Conservation (phyloP, 2,113 vertebrate species). For the Boulengeromyrus knoepffleri region DNA sequence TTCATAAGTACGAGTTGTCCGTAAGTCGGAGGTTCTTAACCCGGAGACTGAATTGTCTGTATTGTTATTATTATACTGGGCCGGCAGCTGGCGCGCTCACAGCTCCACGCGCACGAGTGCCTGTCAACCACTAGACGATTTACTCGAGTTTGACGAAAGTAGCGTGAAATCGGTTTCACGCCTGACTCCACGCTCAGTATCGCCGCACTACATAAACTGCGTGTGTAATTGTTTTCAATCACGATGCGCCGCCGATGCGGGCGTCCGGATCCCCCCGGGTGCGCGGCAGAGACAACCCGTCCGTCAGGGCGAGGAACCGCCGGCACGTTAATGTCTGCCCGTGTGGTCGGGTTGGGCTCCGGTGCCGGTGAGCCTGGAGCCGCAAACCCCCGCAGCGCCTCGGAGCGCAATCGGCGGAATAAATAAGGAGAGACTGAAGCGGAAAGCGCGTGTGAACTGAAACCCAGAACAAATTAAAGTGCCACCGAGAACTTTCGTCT, state of each 20-base stretch:
- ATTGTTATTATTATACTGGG: neutral
- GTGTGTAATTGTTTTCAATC: conserved; percentile 35
- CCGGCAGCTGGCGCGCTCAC: neutral
- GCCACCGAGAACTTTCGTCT: neutral
- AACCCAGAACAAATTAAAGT: neutral
- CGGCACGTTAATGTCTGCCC: conserved; percentile 30
- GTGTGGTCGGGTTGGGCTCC: neutral
- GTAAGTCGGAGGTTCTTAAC: too few species aligned
- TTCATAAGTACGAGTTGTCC: too few species aligned
- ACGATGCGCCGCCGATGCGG: conserved; percentile 3
- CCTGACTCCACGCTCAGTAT: neutral
- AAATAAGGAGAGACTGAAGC: neutral
- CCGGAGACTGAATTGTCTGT: neutral
- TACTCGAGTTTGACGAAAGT: conserved; percentile 7
- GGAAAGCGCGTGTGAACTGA: neutral
- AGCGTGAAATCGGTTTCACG: conserved; percentile 30
- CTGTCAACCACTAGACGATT: conserved; percentile 14
- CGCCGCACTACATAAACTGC: conserved; percentile 23
- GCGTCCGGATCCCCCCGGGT: conserved; percentile 11
- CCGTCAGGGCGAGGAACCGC: conserved; percentile 29
- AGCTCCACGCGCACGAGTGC: neutral
- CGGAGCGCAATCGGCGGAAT: neutral
- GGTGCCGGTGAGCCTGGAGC: neutral
- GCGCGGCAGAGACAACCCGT: conserved; percentile 29
- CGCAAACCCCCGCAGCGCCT: neutral